Base-by-base conservation (phyloP, 2,113 vertebrate genomes). In the Tricholaema leucomelas region DNA sequence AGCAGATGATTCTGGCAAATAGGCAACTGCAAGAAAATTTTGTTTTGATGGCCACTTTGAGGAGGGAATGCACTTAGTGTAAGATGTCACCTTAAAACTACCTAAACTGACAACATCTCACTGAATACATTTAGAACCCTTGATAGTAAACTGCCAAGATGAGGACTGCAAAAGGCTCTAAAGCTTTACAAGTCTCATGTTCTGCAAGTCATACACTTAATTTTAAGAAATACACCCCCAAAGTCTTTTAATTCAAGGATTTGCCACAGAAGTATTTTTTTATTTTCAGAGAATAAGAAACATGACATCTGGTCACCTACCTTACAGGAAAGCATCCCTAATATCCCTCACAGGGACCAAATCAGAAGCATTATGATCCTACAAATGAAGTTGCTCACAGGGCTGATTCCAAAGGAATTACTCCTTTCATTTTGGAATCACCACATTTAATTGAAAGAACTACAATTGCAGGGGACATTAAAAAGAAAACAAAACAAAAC, bases 81-180 rank as follows among this genome's bases (percentile, higher is more conserved):
- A 91, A 88, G 86, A 92, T 60, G 73, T 44, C 8, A 15, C 72
- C 88, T 90, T 92, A 93, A 96, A 95, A 95, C 94, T 88, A 93
- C 81, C 74, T 87, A 88, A 83, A 65, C 88, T 93, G 90, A 84
- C 90, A 95, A 59, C 77, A 88, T 92, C 86, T 93, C 93, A 81
- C 93, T 92, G 94, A 94, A 96, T 91, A 94, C 73, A 92, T 92
- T 95, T 83, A 91, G 65, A 60, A 75, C 54, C 76, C 73, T 90
- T 86, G 58, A 85, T 31, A 90, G 85, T 61, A 91, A 94, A 92
- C 58, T 90, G 93, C 30, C 72, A 91, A 89, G 52, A 87, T 0
- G 1, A 90, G 65, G 52, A 71, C 71, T 82, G 52, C 38, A 40
- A 84, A 90, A 91, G 52, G 67, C 78, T 93, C 46, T 94, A 82